Evolutionary conservation across 2,113 vertebrate species (phyloP).

Genomic region (Hydrochoerus hydrochaeris): DNA sequence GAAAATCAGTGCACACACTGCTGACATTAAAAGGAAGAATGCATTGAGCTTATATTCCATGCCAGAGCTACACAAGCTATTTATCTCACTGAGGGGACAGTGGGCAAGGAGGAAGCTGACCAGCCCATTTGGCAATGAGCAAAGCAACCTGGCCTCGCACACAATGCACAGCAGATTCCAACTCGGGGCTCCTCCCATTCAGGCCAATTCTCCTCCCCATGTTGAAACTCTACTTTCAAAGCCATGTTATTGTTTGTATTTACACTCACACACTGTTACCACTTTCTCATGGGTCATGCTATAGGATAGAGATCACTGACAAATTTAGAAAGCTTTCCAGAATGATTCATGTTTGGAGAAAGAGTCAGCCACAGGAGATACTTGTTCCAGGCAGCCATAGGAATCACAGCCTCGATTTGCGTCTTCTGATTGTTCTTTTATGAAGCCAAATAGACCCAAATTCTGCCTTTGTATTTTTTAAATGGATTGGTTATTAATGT

Average conservation of each 20-base stretch:
- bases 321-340: conserved; percentile 34
- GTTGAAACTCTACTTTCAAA: neutral
- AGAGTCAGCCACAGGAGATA: neutral
- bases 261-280: neutral
- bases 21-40: neutral
- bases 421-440: conserved; percentile 39
- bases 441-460: conserved; percentile 27
- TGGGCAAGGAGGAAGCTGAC: neutral
- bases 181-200: neutral
- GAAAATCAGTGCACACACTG: neutral
- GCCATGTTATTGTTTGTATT: neutral
- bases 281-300: neutral
- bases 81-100: neutral
- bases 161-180: fast-evolving
- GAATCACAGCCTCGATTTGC: neutral
- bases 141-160: neutral
- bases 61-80: neutral
- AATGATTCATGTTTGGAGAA: conserved; percentile 42
- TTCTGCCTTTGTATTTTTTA: neutral
- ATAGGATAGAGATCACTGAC: neutral
- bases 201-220: neutral
- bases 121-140: neutral
- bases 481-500: neutral
- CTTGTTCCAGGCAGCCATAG: neutral
- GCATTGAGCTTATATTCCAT: fast-evolving